phyloP scores from a whole-genome alignment of 2,797 vertebrate genomes.

The Rhynchonycteris naso region DNA sequence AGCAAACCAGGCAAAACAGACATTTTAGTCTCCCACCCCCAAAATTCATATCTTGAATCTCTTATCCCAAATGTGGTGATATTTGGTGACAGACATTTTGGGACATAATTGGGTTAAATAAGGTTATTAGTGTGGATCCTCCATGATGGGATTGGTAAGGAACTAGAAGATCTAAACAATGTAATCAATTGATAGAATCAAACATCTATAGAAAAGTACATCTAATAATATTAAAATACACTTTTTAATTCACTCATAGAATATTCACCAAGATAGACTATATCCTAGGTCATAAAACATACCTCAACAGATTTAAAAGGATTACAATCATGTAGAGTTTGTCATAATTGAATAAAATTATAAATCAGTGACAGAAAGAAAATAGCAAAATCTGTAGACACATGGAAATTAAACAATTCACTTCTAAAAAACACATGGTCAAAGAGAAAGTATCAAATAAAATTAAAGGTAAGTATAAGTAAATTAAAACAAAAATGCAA shows the following conservation, averaged over 20 bases:
- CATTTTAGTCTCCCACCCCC: background rate
- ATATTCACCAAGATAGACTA: background rate
- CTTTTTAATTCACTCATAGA: background rate
- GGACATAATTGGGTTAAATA: background rate
- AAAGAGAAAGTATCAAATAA: background rate
- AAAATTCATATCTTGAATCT: background rate
- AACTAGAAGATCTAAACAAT: background rate
- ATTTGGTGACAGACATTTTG: background rate
- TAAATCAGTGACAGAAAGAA: background rate
- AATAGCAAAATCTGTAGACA: background rate
- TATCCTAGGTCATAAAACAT: background rate
- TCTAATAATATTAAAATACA: background rate
- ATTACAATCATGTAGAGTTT: background rate
- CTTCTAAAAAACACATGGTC: background rate
- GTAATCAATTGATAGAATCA: background rate
- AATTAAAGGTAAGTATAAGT: background rate
- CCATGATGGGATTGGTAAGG: background rate
- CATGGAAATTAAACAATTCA: background rate
- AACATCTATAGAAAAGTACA: background rate
- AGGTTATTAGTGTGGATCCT: background rate
- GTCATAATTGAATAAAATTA: background rate
- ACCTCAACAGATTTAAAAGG: background rate
- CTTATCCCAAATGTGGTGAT: background rate
- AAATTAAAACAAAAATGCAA: conserved; percentile 11
- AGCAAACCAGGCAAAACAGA: background rate